These are phyloP conservation scores for Shinisaurus crocodilurus DNA, from an alignment of 2,113 vertebrate species.

Conservation along the genomic window DNA sequence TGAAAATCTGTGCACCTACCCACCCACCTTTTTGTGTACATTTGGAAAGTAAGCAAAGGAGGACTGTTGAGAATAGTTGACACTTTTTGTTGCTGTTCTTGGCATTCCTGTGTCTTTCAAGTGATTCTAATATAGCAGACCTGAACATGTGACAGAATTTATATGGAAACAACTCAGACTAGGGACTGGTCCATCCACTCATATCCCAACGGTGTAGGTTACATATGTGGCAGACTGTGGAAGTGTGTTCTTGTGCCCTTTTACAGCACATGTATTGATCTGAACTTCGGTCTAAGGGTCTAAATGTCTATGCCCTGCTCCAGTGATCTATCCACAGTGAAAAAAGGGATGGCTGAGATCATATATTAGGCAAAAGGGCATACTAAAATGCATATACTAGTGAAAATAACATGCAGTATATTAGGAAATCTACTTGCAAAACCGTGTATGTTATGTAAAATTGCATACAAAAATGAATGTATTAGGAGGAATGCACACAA, in stretches of 20 bases:
- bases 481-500: too few species aligned
- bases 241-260: neutral
- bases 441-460: too few species aligned
- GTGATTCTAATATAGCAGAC: neutral
- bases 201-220: neutral
- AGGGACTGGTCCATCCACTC: neutral
- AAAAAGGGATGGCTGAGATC: neutral
- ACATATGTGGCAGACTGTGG: neutral
- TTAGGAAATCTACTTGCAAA: too few species aligned
- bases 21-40: neutral
- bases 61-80: neutral
- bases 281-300: neutral
- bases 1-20: neutral
- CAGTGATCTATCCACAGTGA: neutral
- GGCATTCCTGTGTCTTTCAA: neutral
- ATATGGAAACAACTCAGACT: neutral
- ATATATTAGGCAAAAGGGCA: too few species aligned
- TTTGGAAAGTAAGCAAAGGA: neutral
- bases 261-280: neutral
- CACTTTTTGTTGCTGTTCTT: neutral
- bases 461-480: too few species aligned
- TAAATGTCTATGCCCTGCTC: neutral
- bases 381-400: too few species aligned
- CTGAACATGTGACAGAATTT: neutral
- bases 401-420: too few species aligned